Conservation (phyloP, 2,888 invertebrate genomes). For the Branchipolynoe longqiensis region DNA sequence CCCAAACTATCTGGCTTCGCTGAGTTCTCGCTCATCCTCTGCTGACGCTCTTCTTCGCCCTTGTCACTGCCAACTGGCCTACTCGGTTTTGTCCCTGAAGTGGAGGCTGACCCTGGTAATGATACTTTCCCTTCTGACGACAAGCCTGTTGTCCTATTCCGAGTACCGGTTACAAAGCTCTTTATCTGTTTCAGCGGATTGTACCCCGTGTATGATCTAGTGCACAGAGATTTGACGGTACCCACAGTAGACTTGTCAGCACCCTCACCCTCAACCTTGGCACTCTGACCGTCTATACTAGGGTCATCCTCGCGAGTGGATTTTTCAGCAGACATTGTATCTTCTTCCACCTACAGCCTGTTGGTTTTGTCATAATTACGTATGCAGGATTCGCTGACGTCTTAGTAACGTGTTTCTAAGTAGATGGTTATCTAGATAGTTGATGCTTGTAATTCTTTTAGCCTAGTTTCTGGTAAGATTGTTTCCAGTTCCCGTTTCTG, state of each 20-base stretch:
- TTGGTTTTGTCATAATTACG: conserved; percentile 33
- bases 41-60: not conserved
- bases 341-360: not conserved
- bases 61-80: not conserved
- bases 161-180: conserved; percentile 51
- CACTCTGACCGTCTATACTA: conserved; percentile 1
- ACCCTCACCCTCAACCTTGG: not conserved
- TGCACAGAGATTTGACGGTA: conserved; percentile 31
- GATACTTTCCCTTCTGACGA: not conserved
- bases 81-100: not conserved
- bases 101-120: not conserved
- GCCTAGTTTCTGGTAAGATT: not conserved
- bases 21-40: conserved; percentile 24
- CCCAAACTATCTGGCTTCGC: not conserved
- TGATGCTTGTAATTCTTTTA: not conserved
- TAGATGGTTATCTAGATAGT: not conserved
- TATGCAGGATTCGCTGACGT: no score
- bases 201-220: conserved; percentile 25
- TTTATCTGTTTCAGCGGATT: conserved; percentile 56
- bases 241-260: conserved; percentile 25
- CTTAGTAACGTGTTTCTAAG: no score
- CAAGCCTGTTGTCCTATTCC: conserved; percentile 31
- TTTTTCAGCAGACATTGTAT: conserved; percentile 49
- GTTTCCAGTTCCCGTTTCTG: no score
- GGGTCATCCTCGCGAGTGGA: conserved; percentile 6